Conservation (phyloP, 2,797 vertebrate genomes). For the Anas bernieri region DNA sequence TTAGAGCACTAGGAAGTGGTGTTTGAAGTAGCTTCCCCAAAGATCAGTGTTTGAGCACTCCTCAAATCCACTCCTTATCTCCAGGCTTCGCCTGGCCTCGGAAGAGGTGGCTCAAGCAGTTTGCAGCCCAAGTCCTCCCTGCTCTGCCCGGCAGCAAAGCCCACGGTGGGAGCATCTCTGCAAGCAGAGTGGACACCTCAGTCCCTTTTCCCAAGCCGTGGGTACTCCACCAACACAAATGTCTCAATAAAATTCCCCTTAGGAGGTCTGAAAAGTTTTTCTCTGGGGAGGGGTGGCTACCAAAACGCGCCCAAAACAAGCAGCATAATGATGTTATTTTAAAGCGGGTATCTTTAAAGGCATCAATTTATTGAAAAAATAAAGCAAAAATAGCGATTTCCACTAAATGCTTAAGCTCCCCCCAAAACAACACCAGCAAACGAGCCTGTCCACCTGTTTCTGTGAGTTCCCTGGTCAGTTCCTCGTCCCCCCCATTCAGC, state of each 20-base stretch:
- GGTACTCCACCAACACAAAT: background rate
- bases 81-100: background rate
- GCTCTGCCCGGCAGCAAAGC: background rate
- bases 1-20: slow-evolving; percentile 9
- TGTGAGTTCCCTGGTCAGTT: background rate
- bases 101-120: background rate
- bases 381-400: background rate
- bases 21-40: slow-evolving; percentile 49
- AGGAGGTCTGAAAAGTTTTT: background rate
- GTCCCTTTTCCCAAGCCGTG: background rate
- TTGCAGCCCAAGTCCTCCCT: background rate
- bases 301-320: background rate
- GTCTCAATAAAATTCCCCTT: background rate
- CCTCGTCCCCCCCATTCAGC: background rate
- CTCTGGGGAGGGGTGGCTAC: background rate
- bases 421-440: too few species aligned
- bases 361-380: background rate
- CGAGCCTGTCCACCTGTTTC: background rate
- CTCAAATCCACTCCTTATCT: slow-evolving; percentile 20
- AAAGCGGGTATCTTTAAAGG: background rate
- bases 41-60: background rate
- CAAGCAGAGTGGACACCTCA: background rate
- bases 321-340: background rate
- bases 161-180: background rate
- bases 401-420: too few species aligned